Evolutionary conservation across 1,140 invertebrate species (phyloP), one percentile per base, ranked within the genome.

Genomic region (Drosophila funebris): DNA sequence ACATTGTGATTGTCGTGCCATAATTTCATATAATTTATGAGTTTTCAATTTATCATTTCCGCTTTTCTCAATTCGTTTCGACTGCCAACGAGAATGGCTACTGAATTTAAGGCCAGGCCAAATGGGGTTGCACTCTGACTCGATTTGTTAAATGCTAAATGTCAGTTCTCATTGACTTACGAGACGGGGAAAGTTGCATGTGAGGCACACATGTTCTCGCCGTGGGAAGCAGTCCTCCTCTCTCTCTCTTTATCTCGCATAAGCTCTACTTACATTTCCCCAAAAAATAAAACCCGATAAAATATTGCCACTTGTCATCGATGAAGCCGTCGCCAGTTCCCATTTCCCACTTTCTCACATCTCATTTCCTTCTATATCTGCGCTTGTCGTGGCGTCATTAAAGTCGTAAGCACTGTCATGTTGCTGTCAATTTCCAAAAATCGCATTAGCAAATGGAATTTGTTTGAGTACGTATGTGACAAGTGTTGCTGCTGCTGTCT

Each of bases 21-120:
- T 83, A 87, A 82, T 82, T 88, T 82, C 78, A 76, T 64, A 82
- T 82, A 88, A 88, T 88, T 88, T 83, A 88, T 79, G 83, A 88
- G 75, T 79, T 88, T 88, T 88, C 83, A 83, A 88, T 88, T 83
- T 83, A 83, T 88, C 78, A 79, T 61, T 56, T 27, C 37, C 29
- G 24, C 29, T 36, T 46, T 37, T 46, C 44, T 16, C 22, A 60
- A 13, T 52, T 44, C 31, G 0, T 22, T 18, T 29, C 16, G 27
- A 54, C 13, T 31, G 33, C 9, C 37, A 43, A 46, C 20, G n/a
- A 20, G 14, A 48, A 14, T 22, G 29, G 27, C 43, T 31, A 18
- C 13, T 33, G 41, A 13, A 22, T n/a, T 14, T 16, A 16, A 61
- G 20, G 13, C 6, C 44, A 13, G 18, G 3, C 8, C 11, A 36